Conservation (phyloP, 2,113 vertebrate genomes). For the Leucoraja erinaceus region DNA sequence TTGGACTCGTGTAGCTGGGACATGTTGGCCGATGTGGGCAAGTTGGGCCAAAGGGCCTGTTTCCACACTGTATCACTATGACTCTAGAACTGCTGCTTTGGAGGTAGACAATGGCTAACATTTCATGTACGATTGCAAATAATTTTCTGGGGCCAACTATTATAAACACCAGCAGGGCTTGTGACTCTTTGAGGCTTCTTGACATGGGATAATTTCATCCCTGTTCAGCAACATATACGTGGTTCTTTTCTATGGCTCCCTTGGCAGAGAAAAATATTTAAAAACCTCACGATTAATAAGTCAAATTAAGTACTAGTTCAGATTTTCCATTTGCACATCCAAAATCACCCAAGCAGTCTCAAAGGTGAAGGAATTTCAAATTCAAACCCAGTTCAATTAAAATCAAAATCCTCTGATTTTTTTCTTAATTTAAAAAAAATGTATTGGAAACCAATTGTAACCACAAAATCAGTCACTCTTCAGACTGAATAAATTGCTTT, state of each 20-base stretch:
- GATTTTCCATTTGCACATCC: background rate
- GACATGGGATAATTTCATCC: background rate
- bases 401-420: background rate
- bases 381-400: background rate
- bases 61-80: too few species aligned
- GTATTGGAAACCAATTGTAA: background rate
- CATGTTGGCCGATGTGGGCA: too few species aligned
- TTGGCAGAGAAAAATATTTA: background rate
- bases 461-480: background rate
- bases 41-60: too few species aligned
- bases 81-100: background rate
- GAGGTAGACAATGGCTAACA: background rate
- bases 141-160: background rate
- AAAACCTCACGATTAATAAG: background rate
- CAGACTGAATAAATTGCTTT: background rate
- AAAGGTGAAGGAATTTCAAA: background rate
- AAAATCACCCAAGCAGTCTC: background rate
- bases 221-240: background rate
- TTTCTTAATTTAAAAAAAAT: background rate
- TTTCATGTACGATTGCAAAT: background rate
- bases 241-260: background rate
- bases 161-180: background rate
- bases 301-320: background rate
- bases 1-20: too few species aligned
- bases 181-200: background rate